Evolutionary conservation across 2,888 invertebrate species (phyloP).

Genomic region (Dynastes maya): DNA sequence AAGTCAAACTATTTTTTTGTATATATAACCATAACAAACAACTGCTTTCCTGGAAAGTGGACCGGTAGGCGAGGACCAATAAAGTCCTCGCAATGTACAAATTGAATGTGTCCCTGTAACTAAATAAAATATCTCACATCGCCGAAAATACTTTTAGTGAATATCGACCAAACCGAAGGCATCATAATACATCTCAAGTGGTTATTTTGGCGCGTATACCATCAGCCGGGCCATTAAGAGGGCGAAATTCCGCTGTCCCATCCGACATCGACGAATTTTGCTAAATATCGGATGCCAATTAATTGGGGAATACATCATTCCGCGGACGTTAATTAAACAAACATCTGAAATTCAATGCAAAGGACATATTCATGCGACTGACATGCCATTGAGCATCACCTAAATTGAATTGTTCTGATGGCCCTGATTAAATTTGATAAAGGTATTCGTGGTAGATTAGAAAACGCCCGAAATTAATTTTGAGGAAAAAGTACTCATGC

Average conservation of each 20-base stretch:
- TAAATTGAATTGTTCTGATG: constrained; percentile 2
- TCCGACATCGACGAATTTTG: neutral
- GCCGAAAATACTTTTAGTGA: no score
- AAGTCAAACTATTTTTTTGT: no score
- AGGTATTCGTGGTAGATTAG: neutral
- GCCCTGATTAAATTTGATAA: constrained; percentile 9
- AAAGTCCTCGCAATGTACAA: no score
- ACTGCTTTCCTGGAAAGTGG: no score
- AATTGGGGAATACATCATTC: constrained; percentile 31
- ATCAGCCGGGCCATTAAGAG: neutral
- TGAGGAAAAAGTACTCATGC: neutral
- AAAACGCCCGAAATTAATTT: constrained; percentile 5
- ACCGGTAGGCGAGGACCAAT: no score
- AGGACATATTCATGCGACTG: constrained; percentile 29
- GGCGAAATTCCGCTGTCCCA: neutral
- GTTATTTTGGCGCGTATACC: neutral
- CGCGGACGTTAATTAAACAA: constrained; percentile 34
- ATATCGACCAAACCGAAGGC: neutral
- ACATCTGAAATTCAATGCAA: constrained; percentile 35
- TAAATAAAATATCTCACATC: no score
- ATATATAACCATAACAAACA: no score
- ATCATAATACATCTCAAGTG: neutral
- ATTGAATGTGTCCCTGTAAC: no score
- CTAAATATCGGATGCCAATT: neutral
- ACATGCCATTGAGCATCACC: constrained; percentile 19